Percentiles rank a stretch among this genome's conserved stretches.
Evolutionary conservation across 1,140 invertebrate species (phyloP).

Genomic region (Bombus waltoni): DNA sequence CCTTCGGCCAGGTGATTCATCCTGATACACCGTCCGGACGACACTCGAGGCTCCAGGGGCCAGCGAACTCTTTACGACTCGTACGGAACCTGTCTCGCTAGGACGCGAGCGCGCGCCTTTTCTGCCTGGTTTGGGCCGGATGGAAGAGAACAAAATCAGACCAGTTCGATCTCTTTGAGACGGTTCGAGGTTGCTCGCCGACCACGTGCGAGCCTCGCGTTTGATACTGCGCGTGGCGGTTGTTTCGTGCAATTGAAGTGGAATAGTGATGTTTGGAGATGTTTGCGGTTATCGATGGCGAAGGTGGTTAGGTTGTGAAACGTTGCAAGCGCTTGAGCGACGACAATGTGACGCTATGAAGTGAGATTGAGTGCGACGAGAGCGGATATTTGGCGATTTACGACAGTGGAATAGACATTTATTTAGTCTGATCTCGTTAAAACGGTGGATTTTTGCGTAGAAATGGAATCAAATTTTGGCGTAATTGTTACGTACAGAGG

Average conservation of each 20-base stretch:
- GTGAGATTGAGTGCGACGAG: no score
- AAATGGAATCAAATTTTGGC: neutral
- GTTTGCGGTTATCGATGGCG: neutral
- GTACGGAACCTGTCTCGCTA: conserved; percentile 69
- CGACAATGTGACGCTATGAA: neutral
- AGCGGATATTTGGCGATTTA: neutral
- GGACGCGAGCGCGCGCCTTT: conserved; percentile 18
- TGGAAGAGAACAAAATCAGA: conserved; percentile 42
- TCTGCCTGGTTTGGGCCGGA: conserved; percentile 1
- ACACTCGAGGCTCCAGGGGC: conserved; percentile 62
- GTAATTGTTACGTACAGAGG: neutral
- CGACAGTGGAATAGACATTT: neutral
- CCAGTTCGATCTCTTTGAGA: conserved; percentile 36
- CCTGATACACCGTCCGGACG: conserved; percentile 65
- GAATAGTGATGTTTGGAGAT: neutral
- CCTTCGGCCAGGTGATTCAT: conserved; percentile 73
- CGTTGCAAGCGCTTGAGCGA: neutral
- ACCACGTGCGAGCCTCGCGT: neutral
- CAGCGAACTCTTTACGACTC: conserved; percentile 71
- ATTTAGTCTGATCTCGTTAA: neutral
- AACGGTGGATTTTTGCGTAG: neutral
- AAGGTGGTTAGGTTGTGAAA: neutral
- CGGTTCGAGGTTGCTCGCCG: neutral
- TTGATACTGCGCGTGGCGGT: neutral
- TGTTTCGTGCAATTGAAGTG: neutral